Conservation (phyloP, 2,888 invertebrate species). For the Acleris cristana region DNA sequence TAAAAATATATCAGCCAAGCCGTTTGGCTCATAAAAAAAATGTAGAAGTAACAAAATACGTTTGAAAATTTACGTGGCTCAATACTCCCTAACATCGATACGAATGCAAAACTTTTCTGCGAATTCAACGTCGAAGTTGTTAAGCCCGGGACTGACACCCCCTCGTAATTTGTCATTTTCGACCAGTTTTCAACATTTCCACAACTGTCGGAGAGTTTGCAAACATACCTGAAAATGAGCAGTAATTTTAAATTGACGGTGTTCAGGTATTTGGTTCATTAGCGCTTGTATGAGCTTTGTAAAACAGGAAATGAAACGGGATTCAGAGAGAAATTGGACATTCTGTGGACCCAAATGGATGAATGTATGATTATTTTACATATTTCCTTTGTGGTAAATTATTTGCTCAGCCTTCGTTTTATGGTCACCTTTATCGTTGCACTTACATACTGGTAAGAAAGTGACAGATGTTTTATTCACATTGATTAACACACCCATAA, state of each 20-base stretch:
- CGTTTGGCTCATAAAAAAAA: neutral
- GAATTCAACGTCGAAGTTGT: conserved; percentile 18
- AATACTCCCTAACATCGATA: conserved; percentile 7
- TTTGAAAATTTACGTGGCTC: neutral
- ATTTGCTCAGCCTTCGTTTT: too few relatives aligned
- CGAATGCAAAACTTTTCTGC: conserved; percentile 15
- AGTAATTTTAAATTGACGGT: neutral
- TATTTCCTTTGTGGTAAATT: too few relatives aligned
- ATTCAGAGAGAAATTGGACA: too few relatives aligned
- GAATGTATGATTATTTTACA: too few relatives aligned
- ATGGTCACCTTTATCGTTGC: too few relatives aligned
- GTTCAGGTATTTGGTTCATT: neutral
- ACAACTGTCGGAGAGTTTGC: neutral
- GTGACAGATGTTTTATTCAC: too few relatives aligned
- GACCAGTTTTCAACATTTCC: conserved; percentile 2
- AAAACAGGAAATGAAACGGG: too few relatives aligned
- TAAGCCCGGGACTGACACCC: neutral
- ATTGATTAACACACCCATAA: too few relatives aligned
- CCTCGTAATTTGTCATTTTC: conserved; percentile 5
- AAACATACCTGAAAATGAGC: neutral
- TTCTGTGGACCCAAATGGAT: too few relatives aligned
- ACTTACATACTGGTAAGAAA: too few relatives aligned
- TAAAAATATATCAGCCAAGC: too few relatives aligned
- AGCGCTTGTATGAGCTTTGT: too few relatives aligned
- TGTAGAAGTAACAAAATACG: neutral